Percentiles rank a stretch among this genome's conserved stretches.
Conservation (phyloP, 2,113 vertebrate species). For the Pomatostomus ruficeps region DNA sequence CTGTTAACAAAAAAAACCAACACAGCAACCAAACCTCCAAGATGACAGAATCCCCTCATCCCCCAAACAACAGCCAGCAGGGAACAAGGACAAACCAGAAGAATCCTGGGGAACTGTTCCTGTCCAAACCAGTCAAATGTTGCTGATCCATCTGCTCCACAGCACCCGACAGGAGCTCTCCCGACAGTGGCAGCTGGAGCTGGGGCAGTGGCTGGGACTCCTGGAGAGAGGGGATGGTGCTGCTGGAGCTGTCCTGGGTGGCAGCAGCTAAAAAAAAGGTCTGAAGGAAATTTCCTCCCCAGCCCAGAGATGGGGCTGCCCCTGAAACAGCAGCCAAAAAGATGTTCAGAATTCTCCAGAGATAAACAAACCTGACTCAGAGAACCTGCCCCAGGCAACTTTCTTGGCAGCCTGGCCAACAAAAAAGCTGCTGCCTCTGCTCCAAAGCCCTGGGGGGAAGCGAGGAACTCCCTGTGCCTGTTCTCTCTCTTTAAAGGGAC, state of each 20-base stretch:
- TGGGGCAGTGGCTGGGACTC: neutral
- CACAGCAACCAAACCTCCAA: neutral
- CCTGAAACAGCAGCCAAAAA: neutral
- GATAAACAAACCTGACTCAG: neutral
- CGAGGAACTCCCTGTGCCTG: neutral
- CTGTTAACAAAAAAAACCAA: neutral
- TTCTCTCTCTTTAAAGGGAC: neutral
- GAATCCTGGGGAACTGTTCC: neutral
- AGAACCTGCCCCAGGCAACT: neutral
- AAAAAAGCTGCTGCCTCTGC: neutral
- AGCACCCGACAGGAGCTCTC: neutral
- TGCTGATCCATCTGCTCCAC: fast-evolving
- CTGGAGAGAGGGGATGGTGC: neutral
- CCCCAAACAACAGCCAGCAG: neutral
- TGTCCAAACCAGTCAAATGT: neutral
- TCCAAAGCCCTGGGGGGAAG: neutral
- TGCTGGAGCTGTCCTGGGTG: neutral
- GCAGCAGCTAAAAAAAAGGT: neutral
- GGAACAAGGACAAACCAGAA: neutral
- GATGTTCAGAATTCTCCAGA: neutral
- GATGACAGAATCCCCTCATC: neutral
- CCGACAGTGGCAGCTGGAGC: neutral
- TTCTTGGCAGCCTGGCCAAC: neutral
- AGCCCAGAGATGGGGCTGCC: neutral
- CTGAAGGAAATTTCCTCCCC: neutral